Percentiles rank a stretch among this genome's conserved stretches.
Evolutionary conservation across 2,113 vertebrate species (phyloP).

Genomic region (Phainopepla nitens): DNA sequence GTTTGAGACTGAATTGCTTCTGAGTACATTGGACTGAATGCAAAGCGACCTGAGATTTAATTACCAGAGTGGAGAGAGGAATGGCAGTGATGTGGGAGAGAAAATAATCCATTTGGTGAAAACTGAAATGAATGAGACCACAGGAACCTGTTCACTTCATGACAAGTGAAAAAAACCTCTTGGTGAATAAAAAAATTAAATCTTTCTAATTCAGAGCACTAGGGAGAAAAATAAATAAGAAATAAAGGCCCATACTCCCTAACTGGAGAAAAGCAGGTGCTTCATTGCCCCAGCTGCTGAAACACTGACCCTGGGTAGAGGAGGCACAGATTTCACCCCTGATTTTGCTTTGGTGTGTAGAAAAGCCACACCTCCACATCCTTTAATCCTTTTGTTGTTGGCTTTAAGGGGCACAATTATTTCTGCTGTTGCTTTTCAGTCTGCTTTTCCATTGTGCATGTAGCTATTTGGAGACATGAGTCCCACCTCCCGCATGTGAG

Average conservation of each 20-base stretch:
- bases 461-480: neutral
- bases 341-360: neutral
- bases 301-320: neutral
- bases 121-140: neutral
- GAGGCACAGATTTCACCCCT: neutral
- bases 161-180: neutral
- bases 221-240: neutral
- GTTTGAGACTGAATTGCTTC: neutral
- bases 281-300: neutral
- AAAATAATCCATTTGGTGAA: neutral
- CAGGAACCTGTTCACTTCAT: neutral
- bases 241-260: neutral
- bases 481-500: rapidly evolving
- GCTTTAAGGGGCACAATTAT: rapidly evolving
- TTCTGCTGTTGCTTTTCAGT: neutral
- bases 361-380: neutral
- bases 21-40: neutral
- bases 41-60: neutral
- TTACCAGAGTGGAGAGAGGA: neutral
- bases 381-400: neutral
- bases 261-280: neutral
- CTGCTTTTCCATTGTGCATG: neutral
- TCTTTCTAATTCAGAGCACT: neutral
- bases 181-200: neutral
- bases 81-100: neutral